phyloP scores from a whole-genome alignment of 92 coral and sea anemone species.

The Muricea muricata region DNA sequence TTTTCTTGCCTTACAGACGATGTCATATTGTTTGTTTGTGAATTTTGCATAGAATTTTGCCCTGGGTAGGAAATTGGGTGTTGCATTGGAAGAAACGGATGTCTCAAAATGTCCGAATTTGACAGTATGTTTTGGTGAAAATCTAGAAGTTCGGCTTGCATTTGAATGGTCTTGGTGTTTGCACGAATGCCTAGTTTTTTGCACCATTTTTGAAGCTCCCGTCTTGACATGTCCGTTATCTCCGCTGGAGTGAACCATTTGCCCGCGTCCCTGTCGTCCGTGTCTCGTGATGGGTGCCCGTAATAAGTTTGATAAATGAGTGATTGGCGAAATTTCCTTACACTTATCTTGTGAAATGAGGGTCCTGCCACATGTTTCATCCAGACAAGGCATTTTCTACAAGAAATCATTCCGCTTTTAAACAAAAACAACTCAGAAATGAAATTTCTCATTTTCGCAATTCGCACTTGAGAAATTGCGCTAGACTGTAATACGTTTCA shows the following conservation, averaged over 20 bases:
- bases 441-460: too few relatives aligned
- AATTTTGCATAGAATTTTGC: not conserved
- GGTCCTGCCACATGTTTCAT: not conserved
- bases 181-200: constrained; percentile 82
- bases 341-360: not conserved
- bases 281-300: too few relatives aligned
- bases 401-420: constrained; percentile 1
- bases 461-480: not conserved
- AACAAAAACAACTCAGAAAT: not conserved
- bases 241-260: constrained; percentile 75
- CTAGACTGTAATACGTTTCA: not conserved
- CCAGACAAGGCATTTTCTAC: not conserved
- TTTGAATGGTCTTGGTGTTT: constrained; percentile 64
- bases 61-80: not conserved
- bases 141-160: constrained; percentile 63
- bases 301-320: too few relatives aligned
- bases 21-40: not conserved
- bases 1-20: not conserved
- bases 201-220: constrained; percentile 81
- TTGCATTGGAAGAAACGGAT: constrained; percentile 72
- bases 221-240: constrained; percentile 67
- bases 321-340: not conserved
- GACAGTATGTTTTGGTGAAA: constrained; percentile 71
- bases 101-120: constrained; percentile 73
- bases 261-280: not conserved